phyloP scores from a whole-genome alignment of 2,797 vertebrate genomes.

The Emydoidea blandingii region DNA sequence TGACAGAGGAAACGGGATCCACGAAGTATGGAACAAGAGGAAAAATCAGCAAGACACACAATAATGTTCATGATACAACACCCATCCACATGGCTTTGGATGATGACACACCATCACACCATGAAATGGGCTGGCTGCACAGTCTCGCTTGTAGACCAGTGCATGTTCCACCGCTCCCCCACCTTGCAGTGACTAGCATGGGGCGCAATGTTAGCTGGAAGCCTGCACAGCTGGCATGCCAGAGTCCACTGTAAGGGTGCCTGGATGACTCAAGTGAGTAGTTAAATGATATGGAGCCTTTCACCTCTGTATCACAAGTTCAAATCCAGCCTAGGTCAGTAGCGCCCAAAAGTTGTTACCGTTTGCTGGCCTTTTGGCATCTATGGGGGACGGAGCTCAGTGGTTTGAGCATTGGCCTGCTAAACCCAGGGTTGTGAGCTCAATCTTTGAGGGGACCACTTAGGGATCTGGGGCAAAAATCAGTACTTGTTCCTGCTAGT shows the following conservation, averaged over 20 bases:
- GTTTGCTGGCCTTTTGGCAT: background rate
- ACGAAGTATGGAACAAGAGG: background rate
- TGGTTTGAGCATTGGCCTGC: too few relatives aligned
- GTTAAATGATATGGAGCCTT: background rate
- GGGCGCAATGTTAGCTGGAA: background rate
- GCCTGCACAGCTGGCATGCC: background rate
- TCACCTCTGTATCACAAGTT: background rate
- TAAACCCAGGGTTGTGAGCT: too few relatives aligned
- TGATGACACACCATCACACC: background rate
- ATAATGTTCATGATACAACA: background rate
- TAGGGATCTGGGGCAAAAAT: too few relatives aligned
- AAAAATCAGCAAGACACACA: background rate
- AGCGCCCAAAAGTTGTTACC: background rate
- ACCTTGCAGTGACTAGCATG: background rate
- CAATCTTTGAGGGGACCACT: too few relatives aligned
- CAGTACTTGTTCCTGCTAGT: too few relatives aligned
- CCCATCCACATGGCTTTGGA: background rate
- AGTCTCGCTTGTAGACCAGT: background rate
- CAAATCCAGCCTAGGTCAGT: accelerated
- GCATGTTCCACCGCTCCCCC: background rate
- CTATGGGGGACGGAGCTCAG: too few relatives aligned
- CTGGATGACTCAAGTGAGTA: background rate
- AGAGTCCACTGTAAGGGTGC: background rate
- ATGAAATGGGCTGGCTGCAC: background rate
- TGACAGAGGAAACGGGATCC: background rate